Evolutionary conservation across 92 coral and sea anemone genomes (phyloP).

Genomic region (Palythoa heliodiscus): DNA sequence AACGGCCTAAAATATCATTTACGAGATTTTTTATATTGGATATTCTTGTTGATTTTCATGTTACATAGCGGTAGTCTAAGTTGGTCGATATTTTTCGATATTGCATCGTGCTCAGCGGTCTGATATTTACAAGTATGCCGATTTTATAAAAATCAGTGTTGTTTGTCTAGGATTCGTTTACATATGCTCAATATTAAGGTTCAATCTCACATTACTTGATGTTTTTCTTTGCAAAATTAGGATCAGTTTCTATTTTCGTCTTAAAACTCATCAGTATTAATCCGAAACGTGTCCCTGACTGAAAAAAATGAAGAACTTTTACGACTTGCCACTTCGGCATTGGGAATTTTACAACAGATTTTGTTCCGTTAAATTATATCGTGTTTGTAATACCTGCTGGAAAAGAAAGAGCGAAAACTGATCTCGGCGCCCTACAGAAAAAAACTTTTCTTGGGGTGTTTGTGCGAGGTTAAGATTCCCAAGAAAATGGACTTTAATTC

Average conservation of each 20-base stretch:
- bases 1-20: neutral
- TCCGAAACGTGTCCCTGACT: no score
- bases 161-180: neutral
- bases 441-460: no score
- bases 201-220: neutral
- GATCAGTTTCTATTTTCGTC: no score
- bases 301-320: no score
- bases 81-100: neutral
- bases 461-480: neutral
- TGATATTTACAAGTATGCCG: constrained; percentile 1
- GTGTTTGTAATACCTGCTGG: no score
- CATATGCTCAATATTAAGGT: neutral
- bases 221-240: neutral
- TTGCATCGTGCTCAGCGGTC: constrained; percentile 8
- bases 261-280: no score
- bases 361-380: no score
- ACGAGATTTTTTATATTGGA: neutral
- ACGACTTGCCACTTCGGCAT: no score
- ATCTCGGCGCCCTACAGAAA: no score
- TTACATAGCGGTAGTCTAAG: neutral
- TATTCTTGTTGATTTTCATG: neutral
- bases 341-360: no score
- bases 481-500: neutral
- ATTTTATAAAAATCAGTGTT: neutral
- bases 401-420: no score